These are phyloP conservation scores for Pitta sordida DNA, from an alignment of 2,113 vertebrate species.

Conservation along the genomic window DNA sequence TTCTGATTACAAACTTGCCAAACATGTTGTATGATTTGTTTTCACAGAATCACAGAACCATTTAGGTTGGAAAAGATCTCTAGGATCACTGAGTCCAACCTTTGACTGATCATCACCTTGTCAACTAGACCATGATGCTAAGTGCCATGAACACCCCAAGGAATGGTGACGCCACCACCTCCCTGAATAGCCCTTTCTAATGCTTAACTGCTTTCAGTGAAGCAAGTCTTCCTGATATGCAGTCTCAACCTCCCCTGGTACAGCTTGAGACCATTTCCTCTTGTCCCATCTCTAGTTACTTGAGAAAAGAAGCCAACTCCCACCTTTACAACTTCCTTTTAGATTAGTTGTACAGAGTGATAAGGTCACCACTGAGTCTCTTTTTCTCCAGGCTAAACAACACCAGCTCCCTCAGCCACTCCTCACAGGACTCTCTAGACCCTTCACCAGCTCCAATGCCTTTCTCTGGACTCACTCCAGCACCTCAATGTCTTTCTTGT, in stretches of 20 bases:
- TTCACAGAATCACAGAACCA: background rate
- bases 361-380: background rate
- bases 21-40: background rate
- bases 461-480: background rate
- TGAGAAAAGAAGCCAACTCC: background rate
- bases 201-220: background rate
- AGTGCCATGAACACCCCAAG: background rate
- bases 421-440: background rate
- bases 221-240: background rate
- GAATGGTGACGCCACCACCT: background rate
- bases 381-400: background rate
- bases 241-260: background rate
- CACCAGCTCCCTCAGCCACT: background rate
- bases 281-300: background rate
- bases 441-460: background rate
- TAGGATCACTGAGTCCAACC: background rate
- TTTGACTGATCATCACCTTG: background rate
- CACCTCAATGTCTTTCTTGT: background rate
- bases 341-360: background rate
- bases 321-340: background rate
- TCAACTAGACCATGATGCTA: background rate
- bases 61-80: background rate
- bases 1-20: background rate
- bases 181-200: fast-evolving
- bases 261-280: background rate